A percentile compares a stretch with the other conserved stretches of the same genome.
Evolutionary conservation across 2,113 vertebrate genomes (phyloP).

Genomic region (Orcinus orca): DNA sequence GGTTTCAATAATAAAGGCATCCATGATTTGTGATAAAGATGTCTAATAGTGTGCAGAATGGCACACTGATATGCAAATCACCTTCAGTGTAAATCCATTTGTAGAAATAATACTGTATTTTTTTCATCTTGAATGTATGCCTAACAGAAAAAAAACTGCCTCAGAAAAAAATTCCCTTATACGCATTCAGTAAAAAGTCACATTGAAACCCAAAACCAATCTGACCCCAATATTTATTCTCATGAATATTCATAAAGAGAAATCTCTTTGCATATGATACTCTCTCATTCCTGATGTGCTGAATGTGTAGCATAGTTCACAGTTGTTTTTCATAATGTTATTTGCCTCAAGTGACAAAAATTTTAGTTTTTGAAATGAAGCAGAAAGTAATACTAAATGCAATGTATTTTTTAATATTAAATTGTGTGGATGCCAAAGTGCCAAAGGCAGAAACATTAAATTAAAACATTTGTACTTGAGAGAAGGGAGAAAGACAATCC

Average conservation of each 20-base stretch:
- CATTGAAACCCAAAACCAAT: background rate
- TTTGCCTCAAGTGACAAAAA: background rate
- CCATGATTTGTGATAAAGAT: background rate
- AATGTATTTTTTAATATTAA: conserved; percentile 18
- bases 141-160: background rate
- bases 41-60: background rate
- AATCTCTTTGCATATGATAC: background rate
- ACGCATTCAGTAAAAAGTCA: background rate
- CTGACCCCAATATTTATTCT: background rate
- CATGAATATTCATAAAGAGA: conserved; percentile 1
- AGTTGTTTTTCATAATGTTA: background rate
- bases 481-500: background rate
- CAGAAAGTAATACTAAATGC: background rate
- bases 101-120: background rate
- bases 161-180: background rate
- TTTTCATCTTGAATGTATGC: background rate
- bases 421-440: background rate
- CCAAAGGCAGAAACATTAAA: conserved; percentile 25
- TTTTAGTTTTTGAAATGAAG: background rate
- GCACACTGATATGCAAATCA: background rate
- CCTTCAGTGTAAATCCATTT: background rate
- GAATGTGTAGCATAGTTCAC: background rate
- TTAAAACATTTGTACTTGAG: conserved; percentile 11
- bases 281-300: background rate
- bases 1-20: background rate